Evolutionary conservation across 2,797 vertebrate species (phyloP).

Genomic region (Adrianichthys oophorus): DNA sequence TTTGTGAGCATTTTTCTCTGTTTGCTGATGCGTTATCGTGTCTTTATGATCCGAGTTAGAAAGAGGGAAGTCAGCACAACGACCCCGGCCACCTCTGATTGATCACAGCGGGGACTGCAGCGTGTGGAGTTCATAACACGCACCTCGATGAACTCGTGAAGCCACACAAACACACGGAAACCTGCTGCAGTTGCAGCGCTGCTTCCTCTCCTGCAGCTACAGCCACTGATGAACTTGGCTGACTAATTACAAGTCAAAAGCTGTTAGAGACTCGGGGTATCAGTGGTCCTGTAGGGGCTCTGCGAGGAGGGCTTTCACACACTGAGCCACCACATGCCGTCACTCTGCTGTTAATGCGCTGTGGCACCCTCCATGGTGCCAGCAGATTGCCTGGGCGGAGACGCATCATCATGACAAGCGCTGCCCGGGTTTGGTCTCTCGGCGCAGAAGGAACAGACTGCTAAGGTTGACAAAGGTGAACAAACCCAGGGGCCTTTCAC

Average conservation of each 20-base stretch:
- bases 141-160: conserved; percentile 23
- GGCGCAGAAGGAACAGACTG: conserved; percentile 4
- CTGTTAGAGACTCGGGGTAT: conserved; percentile 70
- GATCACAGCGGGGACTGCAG: conserved; percentile 35
- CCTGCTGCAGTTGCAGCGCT: conserved; percentile 21
- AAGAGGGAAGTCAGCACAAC: conserved; percentile 19
- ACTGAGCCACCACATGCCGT: conserved; percentile 50
- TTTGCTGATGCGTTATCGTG: conserved; percentile 22
- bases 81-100: conserved; percentile 47
- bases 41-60: conserved; percentile 12
- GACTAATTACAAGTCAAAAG: conserved; percentile 78
- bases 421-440: conserved; percentile 20
- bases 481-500: conserved; percentile 27
- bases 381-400: conserved; percentile 72
- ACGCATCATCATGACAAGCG: conserved; percentile 43
- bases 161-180: not conserved
- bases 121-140: conserved; percentile 36
- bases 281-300: conserved; percentile 58
- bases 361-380: conserved; percentile 66
- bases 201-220: conserved; percentile 51
- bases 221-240: conserved; percentile 72
- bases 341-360: conserved; percentile 60
- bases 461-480: conserved; percentile 50
- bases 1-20: conserved; percentile 22
- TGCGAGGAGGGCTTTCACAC: conserved; percentile 58